A percentile compares a stretch with the other conserved stretches of the same genome.
These are phyloP conservation scores for Drosophila aldrichi DNA, from an alignment of 2,888 invertebrate genomes.

Conservation along the genomic window DNA sequence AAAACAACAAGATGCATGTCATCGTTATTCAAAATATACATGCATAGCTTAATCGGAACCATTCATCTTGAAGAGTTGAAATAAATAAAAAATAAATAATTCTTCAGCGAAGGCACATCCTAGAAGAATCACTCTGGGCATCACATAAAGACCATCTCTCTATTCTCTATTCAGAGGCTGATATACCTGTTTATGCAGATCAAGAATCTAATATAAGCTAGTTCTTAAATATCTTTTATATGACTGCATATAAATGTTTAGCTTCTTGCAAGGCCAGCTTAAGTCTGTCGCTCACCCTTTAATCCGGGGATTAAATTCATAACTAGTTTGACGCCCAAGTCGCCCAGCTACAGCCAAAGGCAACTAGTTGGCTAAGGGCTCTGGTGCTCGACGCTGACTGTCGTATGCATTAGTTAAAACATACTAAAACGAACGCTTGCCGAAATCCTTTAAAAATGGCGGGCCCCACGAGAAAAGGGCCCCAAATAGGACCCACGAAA, in stretches of 20 bases:
- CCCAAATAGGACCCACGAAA: constrained; percentile 63
- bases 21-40: no score
- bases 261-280: background rate
- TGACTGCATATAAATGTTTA: background rate
- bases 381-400: background rate
- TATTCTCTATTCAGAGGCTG: no score
- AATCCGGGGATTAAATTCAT: constrained; percentile 10
- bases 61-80: no score
- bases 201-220: background rate
- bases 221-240: background rate
- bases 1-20: no score
- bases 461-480: constrained; percentile 31
- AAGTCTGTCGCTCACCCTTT: background rate
- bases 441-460: constrained; percentile 67
- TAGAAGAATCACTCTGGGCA: no score
- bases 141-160: no score
- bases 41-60: no score
- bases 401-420: constrained; percentile 71
- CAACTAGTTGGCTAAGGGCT: constrained; percentile 1
- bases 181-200: background rate
- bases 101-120: no score
- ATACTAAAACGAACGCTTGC: constrained; percentile 55
- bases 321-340: constrained; percentile 1
- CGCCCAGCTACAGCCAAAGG: background rate
- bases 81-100: no score